Evolutionary conservation across 2,797 vertebrate genomes (phyloP).

Genomic region (Gymnocypris eckloni): DNA sequence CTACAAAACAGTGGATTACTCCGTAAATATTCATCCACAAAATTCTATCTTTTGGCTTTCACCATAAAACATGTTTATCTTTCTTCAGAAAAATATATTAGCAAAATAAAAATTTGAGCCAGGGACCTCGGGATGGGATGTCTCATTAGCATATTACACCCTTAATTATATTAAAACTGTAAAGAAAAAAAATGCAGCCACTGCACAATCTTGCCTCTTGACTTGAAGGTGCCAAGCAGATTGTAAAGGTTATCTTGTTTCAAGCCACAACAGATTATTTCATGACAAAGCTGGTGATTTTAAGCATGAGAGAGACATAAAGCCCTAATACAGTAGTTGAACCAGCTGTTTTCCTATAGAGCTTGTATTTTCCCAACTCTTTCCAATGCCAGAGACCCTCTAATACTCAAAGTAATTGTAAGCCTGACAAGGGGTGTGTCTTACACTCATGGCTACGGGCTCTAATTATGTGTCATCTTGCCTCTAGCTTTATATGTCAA

Average conservation of each 20-base stretch:
- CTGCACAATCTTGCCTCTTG: background rate
- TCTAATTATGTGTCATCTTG: slow-evolving; percentile 77
- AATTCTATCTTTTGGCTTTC: too few species aligned
- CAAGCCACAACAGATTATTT: slow-evolving; percentile 9
- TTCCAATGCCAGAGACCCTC: slow-evolving; percentile 64
- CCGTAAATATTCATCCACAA: too few species aligned
- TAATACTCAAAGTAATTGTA: slow-evolving; percentile 77
- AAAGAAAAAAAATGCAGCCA: background rate
- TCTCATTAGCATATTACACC: background rate
- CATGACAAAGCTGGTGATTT: slow-evolving; percentile 13
- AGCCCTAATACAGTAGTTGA: slow-evolving; percentile 19
- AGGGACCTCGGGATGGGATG: too few species aligned
- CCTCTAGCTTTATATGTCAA: slow-evolving; percentile 63
- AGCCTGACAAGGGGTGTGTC: slow-evolving; percentile 68
- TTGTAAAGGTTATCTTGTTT: slow-evolving; percentile 15
- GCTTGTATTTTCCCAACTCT: slow-evolving; percentile 64
- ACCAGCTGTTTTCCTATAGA: slow-evolving; percentile 62
- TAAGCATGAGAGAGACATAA: slow-evolving; percentile 10
- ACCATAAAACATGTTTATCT: too few species aligned
- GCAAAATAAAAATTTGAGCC: too few species aligned
- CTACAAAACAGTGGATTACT: too few species aligned
- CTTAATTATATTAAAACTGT: background rate
- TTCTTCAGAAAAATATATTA: too few species aligned
- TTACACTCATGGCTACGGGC: slow-evolving; percentile 67
- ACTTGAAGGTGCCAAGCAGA: background rate